These are phyloP conservation scores for Pseudolaguvia tuberculata DNA, from an alignment of 2,113 vertebrate genomes.

Conservation along the genomic window DNA sequence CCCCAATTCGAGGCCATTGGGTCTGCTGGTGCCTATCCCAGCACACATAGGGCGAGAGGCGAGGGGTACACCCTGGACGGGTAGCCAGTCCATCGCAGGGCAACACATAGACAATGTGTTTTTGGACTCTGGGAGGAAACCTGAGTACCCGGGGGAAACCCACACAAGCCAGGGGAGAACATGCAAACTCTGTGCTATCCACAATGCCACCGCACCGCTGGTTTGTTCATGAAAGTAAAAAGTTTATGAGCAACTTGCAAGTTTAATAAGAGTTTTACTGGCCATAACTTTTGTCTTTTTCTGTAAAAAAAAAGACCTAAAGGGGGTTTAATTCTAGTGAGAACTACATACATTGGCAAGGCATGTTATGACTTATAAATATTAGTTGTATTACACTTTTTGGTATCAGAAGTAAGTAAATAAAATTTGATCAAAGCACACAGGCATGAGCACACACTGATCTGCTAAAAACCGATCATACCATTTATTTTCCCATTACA, in stretches of 20 bases:
- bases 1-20: no score
- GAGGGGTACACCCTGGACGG: no score
- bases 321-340: neutral
- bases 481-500: neutral
- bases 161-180: no score
- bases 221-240: neutral
- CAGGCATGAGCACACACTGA: neutral
- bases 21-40: no score
- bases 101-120: no score
- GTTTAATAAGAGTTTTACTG: neutral
- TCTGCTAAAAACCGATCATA: neutral
- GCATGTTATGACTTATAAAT: neutral
- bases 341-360: neutral
- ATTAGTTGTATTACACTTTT: neutral
- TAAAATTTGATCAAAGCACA: neutral
- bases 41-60: no score
- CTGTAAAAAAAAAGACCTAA: neutral
- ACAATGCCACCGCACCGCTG: no score
- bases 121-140: no score
- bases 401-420: no score
- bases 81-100: no score
- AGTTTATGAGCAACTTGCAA: neutral
- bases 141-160: no score
- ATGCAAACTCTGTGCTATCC: no score
- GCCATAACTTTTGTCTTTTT: neutral